Conservation (phyloP, 2,888 invertebrate genomes). For the Mycalesis mineus region DNA sequence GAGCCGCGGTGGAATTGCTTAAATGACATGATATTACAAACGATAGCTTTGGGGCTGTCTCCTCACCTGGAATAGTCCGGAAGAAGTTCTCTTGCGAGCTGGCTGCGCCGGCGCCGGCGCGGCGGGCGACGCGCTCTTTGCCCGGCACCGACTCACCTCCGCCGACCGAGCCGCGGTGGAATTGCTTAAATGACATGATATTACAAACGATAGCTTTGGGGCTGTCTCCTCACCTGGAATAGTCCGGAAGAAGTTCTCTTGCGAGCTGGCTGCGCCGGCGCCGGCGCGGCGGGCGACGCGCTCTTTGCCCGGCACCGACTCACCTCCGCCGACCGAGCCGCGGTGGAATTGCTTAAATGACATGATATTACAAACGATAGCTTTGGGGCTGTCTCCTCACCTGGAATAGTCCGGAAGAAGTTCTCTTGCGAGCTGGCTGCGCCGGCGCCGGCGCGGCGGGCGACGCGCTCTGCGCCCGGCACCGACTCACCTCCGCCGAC, state of each 20-base stretch:
- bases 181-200: too few relatives aligned
- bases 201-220: too few relatives aligned
- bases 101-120: slow-evolving; percentile 17
- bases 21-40: too few relatives aligned
- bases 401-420: slow-evolving; percentile 62
- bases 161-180: slow-evolving; percentile 30
- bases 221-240: slow-evolving; percentile 51
- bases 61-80: slow-evolving; percentile 55
- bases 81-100: slow-evolving; percentile 56
- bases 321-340: slow-evolving; percentile 35
- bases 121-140: slow-evolving; percentile 40
- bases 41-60: too few relatives aligned
- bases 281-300: slow-evolving; percentile 28
- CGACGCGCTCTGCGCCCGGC: slow-evolving; percentile 44
- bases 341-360: too few relatives aligned
- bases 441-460: slow-evolving; percentile 19
- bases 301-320: slow-evolving; percentile 44
- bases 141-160: slow-evolving; percentile 38
- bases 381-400: too few relatives aligned
- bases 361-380: too few relatives aligned
- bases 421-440: slow-evolving; percentile 47
- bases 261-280: slow-evolving; percentile 31
- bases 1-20: slow-evolving; percentile 23
- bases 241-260: slow-evolving; percentile 62
- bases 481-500: slow-evolving; percentile 37